Evolutionary conservation across 23 tunicate genomes (phyloP), one percentile per base, ranked within the genome.

Genomic region (Trididemnum clinides): DNA sequence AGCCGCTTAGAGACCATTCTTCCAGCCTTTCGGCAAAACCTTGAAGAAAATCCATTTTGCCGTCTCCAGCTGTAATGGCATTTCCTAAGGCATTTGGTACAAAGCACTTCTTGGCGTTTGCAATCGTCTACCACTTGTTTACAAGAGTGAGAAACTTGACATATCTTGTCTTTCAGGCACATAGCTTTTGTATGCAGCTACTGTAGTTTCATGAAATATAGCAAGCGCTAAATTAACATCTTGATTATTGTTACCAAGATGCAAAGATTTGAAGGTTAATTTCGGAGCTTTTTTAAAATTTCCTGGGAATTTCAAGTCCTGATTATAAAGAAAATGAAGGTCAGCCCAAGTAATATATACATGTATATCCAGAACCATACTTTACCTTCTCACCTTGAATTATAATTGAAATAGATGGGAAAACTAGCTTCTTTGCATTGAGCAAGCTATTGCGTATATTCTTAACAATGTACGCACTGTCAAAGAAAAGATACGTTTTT

Each of bases 401-500:
- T 29, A 19, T 4, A 32, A 66, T 29, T 3, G 75, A 32, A 31
- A 66, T 29, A 5, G 12, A 6, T 4, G 75, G 75, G 31, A 66
- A 66, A 3, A 66, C 75, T 29, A 66, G 31, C n/a, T 66, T 66
- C 22, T 66, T 66, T 4, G 37, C 30, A 66, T 66, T 66, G 6
- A 66, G 75, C 6, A 66, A 31, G 37, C 31, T 66, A 23, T 66
- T 66, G 36, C 37, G 36, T 5, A 66, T 66, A 23, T 66, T 66
- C 31, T 66, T 66, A 36, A 66, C 12, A 4, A 66, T 6, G 22
- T 66, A 37, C 36, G 31, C 75, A 31, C 31, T 66, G 7, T 66
- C 75, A 66, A 66, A 66, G 31, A 66, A 66, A 10, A 66, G n/a
- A n/a, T 66, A 66, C 2, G 22, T 66, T 66, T 66, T 66, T 10